Evolutionary conservation across 2,888 invertebrate species (phyloP).

Genomic region (Trilocha varians): DNA sequence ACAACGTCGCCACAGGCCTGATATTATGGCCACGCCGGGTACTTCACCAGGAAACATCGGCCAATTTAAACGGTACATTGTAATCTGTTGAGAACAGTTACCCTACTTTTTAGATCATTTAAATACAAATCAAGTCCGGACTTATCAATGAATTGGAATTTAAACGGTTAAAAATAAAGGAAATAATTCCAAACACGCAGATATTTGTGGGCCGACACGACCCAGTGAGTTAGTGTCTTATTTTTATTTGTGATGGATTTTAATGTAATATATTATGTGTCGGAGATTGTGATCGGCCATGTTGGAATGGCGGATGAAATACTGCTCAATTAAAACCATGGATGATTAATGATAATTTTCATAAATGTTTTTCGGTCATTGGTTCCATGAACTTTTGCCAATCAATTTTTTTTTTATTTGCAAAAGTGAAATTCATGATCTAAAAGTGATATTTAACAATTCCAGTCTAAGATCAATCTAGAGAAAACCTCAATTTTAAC

Average conservation of each 20-base stretch:
- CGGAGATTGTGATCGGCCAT: not conserved
- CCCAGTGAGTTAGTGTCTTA: not conserved
- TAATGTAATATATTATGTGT: too few species aligned
- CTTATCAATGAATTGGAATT: not conserved
- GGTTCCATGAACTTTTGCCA: too few species aligned
- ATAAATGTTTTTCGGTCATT: too few species aligned
- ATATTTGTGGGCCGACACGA: not conserved
- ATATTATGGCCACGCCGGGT: not conserved
- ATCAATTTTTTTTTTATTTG: too few species aligned
- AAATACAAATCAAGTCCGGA: not conserved
- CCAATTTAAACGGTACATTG: not conserved
- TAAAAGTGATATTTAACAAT: too few species aligned
- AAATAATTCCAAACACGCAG: not conserved
- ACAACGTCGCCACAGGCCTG: constrained; percentile 1
- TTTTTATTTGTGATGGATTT: not conserved
- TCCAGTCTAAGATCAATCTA: too few species aligned
- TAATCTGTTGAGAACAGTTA: not conserved
- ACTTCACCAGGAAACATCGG: not conserved
- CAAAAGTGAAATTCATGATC: too few species aligned
- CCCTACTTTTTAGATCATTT: not conserved
- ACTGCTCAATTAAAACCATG: too few species aligned
- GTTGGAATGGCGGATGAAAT: not conserved
- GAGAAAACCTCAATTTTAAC: too few species aligned
- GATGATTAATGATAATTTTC: too few species aligned
- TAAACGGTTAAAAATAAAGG: not conserved